Evolutionary conservation across 1,140 invertebrate genomes (phyloP), one percentile per base, ranked within the genome.

Genomic region (Idris sp.): DNA sequence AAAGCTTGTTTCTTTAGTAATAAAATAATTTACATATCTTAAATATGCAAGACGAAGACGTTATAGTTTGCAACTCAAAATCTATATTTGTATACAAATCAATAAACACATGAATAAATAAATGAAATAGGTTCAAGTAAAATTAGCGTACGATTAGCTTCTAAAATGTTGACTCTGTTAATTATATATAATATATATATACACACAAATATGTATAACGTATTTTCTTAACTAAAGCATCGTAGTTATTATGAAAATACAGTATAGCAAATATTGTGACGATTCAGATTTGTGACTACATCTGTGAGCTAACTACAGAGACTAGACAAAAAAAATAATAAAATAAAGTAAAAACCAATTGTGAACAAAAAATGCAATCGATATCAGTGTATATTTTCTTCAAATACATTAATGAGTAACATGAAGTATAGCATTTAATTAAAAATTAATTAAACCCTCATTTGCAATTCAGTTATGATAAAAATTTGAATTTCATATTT

Each of bases 21-120:
- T 43, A 26, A 58, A 7, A 46, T 58, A 16, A 64, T 44, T 62
- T 44, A 64, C 61, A 64, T 64, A 64, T 64, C 61, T 15, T 40
- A 19, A 16, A 53, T 64, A 44, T 35, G 48, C 54, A 30, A 53
- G n/a, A 25, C 40, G 28, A 22, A 53, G 35, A 13, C 19, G 48
- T 64, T 44, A 44, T 44, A 35, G 28, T 53, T 44, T 53, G 30
- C 46, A 64, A 43, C 28, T 53, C 38, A 53, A 53, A 44, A 40
- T 44, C 4, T 64, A 64, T 64, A 64, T 64, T 64, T 53, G 33
- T 64, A 53, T 36, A 64, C 11, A 13, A 43, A 25, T 43, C n/a
- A 35, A 53, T 9, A 13, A 19, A 44, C 16, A 53, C 16, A 11
- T 4, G 14, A 43, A 35, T 35, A 33, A 53, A 53, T 44, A 36